Evolutionary conservation across 64 coral and sea anemone species (phyloP).

Genomic region (Dendronephthya gigantea): DNA sequence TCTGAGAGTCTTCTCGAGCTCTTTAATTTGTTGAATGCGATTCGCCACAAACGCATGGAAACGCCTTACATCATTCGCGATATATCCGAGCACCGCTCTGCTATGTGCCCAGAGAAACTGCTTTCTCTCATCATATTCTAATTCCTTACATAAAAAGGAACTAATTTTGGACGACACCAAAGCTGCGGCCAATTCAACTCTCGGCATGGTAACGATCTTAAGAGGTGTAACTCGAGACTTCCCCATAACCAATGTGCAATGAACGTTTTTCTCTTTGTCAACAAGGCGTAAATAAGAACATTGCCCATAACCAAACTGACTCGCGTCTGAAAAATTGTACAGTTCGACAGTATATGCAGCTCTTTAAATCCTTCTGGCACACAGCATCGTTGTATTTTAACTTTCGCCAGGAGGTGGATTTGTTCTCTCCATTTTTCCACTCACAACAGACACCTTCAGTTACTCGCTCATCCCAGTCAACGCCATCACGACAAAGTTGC

Average conservation of each 20-base stretch:
- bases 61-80: background rate
- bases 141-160: background rate
- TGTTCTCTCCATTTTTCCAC: conserved; percentile 23
- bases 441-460: background rate
- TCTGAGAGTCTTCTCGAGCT: conserved; percentile 3
- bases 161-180: conserved; percentile 16
- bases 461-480: conserved; percentile 31
- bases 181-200: conserved; percentile 1
- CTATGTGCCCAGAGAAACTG: background rate
- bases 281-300: conserved; percentile 21
- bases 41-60: conserved; percentile 32
- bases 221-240: conserved; percentile 17
- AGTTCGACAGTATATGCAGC: background rate
- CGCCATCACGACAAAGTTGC: background rate
- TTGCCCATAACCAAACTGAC: conserved; percentile 19
- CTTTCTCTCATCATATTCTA: background rate
- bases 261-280: background rate
- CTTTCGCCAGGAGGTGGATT: background rate
- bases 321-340: conserved; percentile 31
- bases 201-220: background rate
- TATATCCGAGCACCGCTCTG: background rate
- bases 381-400: conserved; percentile 29
- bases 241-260: conserved; percentile 29
- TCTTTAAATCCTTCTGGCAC: conserved; percentile 24
- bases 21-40: conserved; percentile 33